Evolutionary conservation across 2,888 invertebrate genomes (phyloP).

Genomic region (Nemapogon koenigi): DNA sequence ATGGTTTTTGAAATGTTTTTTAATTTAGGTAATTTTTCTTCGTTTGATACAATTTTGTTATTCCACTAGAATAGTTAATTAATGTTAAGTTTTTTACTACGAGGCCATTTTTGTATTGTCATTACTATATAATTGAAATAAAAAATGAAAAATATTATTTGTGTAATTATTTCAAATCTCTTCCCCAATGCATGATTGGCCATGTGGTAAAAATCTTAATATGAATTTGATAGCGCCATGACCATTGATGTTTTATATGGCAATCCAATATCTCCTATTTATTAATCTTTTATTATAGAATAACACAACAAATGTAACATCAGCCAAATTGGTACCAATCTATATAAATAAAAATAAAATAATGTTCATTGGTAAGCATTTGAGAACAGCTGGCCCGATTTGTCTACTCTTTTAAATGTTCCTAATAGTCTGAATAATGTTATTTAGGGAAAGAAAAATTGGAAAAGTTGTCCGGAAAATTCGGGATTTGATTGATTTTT

Average conservation of each 20-base stretch:
- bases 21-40: not conserved
- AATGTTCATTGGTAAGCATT: too few relatives aligned
- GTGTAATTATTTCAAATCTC: conserved; percentile 46
- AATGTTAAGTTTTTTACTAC: conserved; percentile 30
- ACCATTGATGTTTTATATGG: conserved; percentile 40
- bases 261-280: too few relatives aligned
- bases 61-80: not conserved
- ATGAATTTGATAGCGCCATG: conserved; percentile 28
- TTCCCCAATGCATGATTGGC: conserved; percentile 49
- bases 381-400: too few relatives aligned
- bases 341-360: too few relatives aligned
- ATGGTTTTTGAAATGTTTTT: not conserved
- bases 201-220: conserved; percentile 36
- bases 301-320: too few relatives aligned
- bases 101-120: conserved; percentile 56
- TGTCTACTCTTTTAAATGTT: too few relatives aligned
- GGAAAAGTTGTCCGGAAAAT: too few relatives aligned
- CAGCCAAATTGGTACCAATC: too few relatives aligned
- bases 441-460: too few relatives aligned
- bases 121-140: conserved; percentile 2
- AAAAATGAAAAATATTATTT: conserved; percentile 16
- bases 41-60: not conserved
- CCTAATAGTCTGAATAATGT: too few relatives aligned
- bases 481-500: too few relatives aligned
- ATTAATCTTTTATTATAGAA: too few relatives aligned